Conservation (phyloP, 2,888 invertebrate species). For the Agrilus cyanescens region DNA sequence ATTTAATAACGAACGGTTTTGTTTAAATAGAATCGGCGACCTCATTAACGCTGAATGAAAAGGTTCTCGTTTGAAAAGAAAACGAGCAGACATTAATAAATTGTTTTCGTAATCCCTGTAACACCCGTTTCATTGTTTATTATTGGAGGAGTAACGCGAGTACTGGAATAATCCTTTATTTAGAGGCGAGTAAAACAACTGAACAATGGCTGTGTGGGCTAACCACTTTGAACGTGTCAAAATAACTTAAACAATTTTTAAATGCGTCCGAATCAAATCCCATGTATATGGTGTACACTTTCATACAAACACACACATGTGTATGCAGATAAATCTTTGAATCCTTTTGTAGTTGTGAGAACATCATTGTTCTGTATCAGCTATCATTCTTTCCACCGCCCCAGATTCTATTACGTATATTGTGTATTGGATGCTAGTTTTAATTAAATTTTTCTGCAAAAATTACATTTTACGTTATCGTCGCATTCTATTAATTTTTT, state of each 20-base stretch:
- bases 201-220: conserved; percentile 19
- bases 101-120: no score
- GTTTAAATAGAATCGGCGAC: no score
- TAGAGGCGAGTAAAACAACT: conserved; percentile 1
- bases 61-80: no score
- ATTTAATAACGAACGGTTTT: no score
- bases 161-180: conserved; percentile 14
- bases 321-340: conserved; percentile 10
- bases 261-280: conserved; percentile 16
- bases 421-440: neutral
- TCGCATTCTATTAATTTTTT: no score
- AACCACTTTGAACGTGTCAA: conserved; percentile 15
- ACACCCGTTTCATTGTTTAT: conserved; percentile 8
- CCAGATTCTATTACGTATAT: no score
- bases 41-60: no score
- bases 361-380: conserved; percentile 11
- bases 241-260: conserved; percentile 19
- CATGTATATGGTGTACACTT: no score
- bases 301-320: no score
- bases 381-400: conserved; percentile 5
- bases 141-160: conserved; percentile 9
- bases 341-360: conserved; percentile 16
- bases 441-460: no score
- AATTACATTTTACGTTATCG: no score
- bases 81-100: no score